A percentile compares a stretch with the other conserved stretches of the same genome.
Evolutionary conservation across 1,140 invertebrate genomes (phyloP).

Genomic region (Pseudomyrmex gracilis): DNA sequence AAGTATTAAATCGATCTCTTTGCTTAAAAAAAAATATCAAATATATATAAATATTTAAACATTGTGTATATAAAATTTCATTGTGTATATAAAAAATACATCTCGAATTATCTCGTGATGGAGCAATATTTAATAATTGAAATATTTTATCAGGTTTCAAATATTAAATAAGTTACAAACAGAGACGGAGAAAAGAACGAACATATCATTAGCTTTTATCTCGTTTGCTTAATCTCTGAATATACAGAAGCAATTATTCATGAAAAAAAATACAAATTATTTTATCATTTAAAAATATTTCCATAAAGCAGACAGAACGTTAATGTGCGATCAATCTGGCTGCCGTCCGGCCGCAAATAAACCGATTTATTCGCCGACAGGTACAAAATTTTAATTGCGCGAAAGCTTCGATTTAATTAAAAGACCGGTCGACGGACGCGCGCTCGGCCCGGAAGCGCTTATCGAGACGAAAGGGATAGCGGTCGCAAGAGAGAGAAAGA

Average conservation of each 20-base stretch:
- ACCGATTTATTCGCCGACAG: constrained; percentile 49
- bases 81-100: no score
- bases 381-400: constrained; percentile 69
- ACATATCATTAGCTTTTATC: not conserved
- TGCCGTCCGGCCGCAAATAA: constrained; percentile 58
- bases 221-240: no score
- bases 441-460: constrained; percentile 64
- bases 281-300: constrained; percentile 29
- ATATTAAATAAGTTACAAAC: no score
- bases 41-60: no score
- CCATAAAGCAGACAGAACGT: constrained; percentile 31
- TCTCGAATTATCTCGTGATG: no score
- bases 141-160: no score
- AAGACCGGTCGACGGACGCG: constrained; percentile 40
- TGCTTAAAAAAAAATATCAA: no score
- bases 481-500: not conserved
- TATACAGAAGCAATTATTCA: not conserved
- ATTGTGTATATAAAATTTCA: no score
- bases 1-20: no score
- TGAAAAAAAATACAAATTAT: constrained; percentile 23
- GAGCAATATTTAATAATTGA: no score
- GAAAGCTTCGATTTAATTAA: constrained; percentile 71
- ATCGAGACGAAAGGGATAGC: constrained; percentile 40
- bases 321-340: constrained; percentile 57
- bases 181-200: not conserved